These are phyloP conservation scores for Euura lappo DNA, from an alignment of 1,140 invertebrate species.

Conservation along the genomic window DNA sequence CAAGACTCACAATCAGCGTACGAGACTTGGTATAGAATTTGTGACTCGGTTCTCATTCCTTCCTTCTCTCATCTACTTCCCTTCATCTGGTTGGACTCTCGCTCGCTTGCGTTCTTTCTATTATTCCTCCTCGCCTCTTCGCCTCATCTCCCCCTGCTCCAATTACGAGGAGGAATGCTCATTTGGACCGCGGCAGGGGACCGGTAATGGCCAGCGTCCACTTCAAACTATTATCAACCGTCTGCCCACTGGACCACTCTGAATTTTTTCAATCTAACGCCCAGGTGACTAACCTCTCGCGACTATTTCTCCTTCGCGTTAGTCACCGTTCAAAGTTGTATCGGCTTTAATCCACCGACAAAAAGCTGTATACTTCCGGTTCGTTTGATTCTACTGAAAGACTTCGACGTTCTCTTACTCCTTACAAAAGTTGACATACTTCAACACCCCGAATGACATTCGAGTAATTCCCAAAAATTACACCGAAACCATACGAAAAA, in stretches of 20 bases:
- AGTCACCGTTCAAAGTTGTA: no score
- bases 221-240: conserved; percentile 44
- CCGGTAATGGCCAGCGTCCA: conserved; percentile 41
- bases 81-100: conserved; percentile 14
- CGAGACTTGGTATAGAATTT: not conserved
- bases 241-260: conserved; percentile 7
- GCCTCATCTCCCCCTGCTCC: conserved; percentile 25
- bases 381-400: no score
- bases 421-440: no score
- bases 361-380: no score
- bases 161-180: conserved; percentile 47
- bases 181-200: conserved; percentile 39
- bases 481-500: no score
- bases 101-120: conserved; percentile 17
- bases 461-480: no score
- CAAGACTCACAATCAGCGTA: not conserved
- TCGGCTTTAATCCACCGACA: no score
- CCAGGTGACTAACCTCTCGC: not conserved
- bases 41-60: not conserved
- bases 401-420: no score
- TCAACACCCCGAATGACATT: no score
- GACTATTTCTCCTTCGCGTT: no score
- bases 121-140: conserved; percentile 11
- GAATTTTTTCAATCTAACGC: conserved; percentile 1
- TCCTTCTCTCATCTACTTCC: conserved; percentile 24